These are phyloP conservation scores for Epizoanthus rinbou DNA, from an alignment of 92 coral and sea anemone species.

Conservation along the genomic window DNA sequence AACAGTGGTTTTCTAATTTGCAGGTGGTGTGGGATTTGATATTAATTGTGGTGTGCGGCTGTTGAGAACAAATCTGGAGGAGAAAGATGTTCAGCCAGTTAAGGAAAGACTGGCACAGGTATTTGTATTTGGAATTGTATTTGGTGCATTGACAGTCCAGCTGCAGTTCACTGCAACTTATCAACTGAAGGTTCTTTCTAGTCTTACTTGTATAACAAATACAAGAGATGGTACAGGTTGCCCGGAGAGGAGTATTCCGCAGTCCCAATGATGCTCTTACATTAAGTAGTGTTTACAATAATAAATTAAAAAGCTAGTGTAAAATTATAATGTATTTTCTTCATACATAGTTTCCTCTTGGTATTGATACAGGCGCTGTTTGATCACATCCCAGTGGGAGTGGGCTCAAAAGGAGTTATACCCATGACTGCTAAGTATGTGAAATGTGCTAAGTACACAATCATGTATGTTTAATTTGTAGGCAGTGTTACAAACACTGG, in stretches of 20 bases:
- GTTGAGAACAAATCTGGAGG: conserved; percentile 90
- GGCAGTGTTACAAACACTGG: too few relatives aligned
- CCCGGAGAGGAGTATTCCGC: too few relatives aligned
- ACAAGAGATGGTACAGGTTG: not conserved
- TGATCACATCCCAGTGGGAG: conserved; percentile 99
- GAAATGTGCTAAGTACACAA: too few relatives aligned
- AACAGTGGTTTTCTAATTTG: not conserved
- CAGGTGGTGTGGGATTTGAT: conserved; percentile 98
- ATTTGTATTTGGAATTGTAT: not conserved
- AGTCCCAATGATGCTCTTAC: too few relatives aligned
- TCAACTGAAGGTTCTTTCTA: not conserved
- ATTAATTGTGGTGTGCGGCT: conserved; percentile 97
- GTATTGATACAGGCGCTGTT: conserved; percentile 67
- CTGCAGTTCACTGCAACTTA: not conserved
- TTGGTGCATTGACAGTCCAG: not conserved
- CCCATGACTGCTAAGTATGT: conserved; percentile 97
- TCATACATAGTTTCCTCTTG: not conserved
- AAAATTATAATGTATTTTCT: too few relatives aligned
- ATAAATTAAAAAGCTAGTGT: too few relatives aligned
- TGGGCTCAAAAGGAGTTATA: conserved; percentile 97
- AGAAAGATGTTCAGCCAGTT: conserved; percentile 91
- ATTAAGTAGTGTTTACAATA: too few relatives aligned
- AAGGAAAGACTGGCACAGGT: conserved; percentile 95
- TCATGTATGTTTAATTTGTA: not conserved
- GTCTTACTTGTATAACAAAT: not conserved